These are phyloP conservation scores for Cyprinodon brontotheroides DNA, from an alignment of 2,113 vertebrate species.

Conservation along the genomic window DNA sequence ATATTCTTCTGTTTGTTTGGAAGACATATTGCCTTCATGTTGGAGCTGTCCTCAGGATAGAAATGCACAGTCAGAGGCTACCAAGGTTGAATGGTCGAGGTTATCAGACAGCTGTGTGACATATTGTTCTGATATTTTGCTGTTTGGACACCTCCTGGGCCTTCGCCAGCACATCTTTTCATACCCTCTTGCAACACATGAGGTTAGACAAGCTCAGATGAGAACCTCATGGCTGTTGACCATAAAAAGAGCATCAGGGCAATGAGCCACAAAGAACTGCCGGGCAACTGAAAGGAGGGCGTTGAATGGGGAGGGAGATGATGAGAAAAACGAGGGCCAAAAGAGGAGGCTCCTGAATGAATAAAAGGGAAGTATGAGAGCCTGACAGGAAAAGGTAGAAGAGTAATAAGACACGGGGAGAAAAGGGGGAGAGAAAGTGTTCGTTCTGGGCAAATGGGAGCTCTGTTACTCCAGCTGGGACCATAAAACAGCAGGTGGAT, in stretches of 20 bases:
- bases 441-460: slow-evolving; percentile 81
- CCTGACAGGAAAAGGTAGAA: slow-evolving; percentile 11
- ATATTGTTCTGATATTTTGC: slow-evolving; percentile 68
- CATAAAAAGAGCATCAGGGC: slow-evolving; percentile 99
- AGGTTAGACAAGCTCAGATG: slow-evolving; percentile 81
- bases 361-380: slow-evolving; percentile 27
- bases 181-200: slow-evolving; percentile 64
- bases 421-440: slow-evolving; percentile 34
- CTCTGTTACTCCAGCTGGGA: slow-evolving; percentile 89
- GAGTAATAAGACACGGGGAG: slow-evolving; percentile 11
- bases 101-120: slow-evolving; percentile 76
- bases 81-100: slow-evolving; percentile 75
- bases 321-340: neutral
- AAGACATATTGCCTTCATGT: slow-evolving; percentile 53
- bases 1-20: slow-evolving; percentile 31
- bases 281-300: slow-evolving; percentile 21
- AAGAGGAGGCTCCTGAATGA: slow-evolving; percentile 24
- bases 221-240: slow-evolving; percentile 96
- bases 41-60: slow-evolving; percentile 49
- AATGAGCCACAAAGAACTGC: slow-evolving; percentile 87
- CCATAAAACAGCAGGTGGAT: slow-evolving; percentile 99
- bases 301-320: slow-evolving; percentile 26
- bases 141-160: slow-evolving; percentile 63
- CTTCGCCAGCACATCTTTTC: slow-evolving; percentile 49
- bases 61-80: slow-evolving; percentile 77